Evolutionary conservation across 2,888 invertebrate genomes (phyloP), one percentile per base, ranked within the genome.

Genomic region (Odontothrips loti): DNA sequence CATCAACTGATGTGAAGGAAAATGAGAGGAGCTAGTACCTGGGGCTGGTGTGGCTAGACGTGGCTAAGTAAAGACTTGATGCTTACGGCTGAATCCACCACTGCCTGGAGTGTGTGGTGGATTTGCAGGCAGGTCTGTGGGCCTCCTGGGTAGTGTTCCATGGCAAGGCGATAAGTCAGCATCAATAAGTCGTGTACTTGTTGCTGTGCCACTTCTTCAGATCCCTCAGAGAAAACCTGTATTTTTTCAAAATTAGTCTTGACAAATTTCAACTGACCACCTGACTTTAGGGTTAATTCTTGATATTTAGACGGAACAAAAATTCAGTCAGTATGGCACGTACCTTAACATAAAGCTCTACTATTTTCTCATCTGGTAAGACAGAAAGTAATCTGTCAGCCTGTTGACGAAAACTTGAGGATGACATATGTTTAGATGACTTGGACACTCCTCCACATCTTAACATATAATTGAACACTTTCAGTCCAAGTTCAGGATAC

Each of bases 141-240:
- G 0, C 93, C 92, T 84, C 92, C 93, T 0, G 92, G 91, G 84
- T 92, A 92, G 86, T 94, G 93, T 86, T 93, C 93, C 93, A 95
- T 94, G 79, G 94, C 93, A 48, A 95, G 90, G 85, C 93, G 92
- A 87, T 95, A 95, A 85, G 93, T 93, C 82, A 92, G 92, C 88
- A 92, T 91, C 4, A 95, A 88, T 63, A 95, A 87, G 34, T 90
- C 90, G 34, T 90, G 90, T 68, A 95, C 89, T 23, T 91, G 91
- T 1, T 92, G 91, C 0, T 92, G 91, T 23, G 89, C 90, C 83
- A 95, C 91, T 80, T 85, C 86, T 47, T 87, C 87, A 81, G 87
- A 86, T 23, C 85, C 86, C 58, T 86, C 87, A 17, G 85, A 85
- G 81, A 85, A 86, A 47, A 87, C 86, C 87, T 86, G 11, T n/a